phyloP scores from a whole-genome alignment of 2,888 invertebrate genomes.

The Troides aeacus region DNA sequence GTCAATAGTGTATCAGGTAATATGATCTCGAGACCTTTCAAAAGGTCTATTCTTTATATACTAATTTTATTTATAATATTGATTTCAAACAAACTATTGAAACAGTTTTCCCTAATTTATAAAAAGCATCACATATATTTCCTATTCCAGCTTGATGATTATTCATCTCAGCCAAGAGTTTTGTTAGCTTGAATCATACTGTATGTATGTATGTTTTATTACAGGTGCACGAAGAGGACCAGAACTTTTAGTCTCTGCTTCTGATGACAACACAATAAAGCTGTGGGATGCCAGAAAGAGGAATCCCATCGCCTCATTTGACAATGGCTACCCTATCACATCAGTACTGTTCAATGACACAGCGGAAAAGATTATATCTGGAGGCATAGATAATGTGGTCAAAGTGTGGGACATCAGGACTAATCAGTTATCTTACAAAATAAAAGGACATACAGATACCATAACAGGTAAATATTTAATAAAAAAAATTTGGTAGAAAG shows the following conservation, averaged over 20 bases:
- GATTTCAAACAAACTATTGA: no score
- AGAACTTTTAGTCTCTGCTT: slow-evolving; percentile 93
- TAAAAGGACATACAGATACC: slow-evolving; percentile 97
- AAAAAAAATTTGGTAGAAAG: no score
- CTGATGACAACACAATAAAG: slow-evolving; percentile 96
- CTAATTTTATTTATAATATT: no score
- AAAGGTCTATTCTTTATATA: no score
- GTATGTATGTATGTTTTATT: slow-evolving; percentile 29
- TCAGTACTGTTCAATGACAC: slow-evolving; percentile 97
- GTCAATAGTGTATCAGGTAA: slow-evolving; percentile 85
- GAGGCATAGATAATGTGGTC: slow-evolving; percentile 97
- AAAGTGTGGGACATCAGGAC: slow-evolving; percentile 99
- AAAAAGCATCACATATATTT: no score
- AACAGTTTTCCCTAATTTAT: no score
- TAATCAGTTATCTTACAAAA: slow-evolving; percentile 88
- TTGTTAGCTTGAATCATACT: background rate
- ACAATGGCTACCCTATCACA: slow-evolving; percentile 88
- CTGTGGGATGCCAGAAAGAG: slow-evolving; percentile 96
- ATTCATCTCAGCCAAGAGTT: background rate
- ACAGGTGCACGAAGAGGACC: slow-evolving; percentile 91
- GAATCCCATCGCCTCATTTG: slow-evolving; percentile 86
- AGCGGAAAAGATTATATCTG: slow-evolving; percentile 95
- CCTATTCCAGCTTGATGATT: no score
- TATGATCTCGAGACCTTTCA: slow-evolving; percentile 5
- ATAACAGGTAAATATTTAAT: slow-evolving; percentile 83